Percentiles rank a stretch among this genome's conserved stretches.
These are phyloP conservation scores for Linurgus olivaceus DNA, from an alignment of 2,797 vertebrate genomes.

Conservation along the genomic window DNA sequence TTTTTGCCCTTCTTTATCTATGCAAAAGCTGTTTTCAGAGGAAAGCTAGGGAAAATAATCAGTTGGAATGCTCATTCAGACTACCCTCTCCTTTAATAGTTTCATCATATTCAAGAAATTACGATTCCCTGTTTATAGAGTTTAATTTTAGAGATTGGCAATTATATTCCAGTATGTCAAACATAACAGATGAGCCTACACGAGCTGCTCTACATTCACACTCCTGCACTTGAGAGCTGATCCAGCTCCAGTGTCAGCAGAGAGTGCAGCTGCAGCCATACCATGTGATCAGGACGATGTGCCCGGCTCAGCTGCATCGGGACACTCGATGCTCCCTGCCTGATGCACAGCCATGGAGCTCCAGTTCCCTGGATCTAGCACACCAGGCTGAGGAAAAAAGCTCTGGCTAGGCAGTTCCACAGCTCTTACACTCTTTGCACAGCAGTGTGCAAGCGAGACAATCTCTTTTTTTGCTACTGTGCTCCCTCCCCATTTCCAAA, in stretches of 20 bases:
- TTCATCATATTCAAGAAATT: neutral
- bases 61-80: neutral
- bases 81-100: neutral
- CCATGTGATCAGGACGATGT: neutral
- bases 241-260: neutral
- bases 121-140: neutral
- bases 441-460: neutral
- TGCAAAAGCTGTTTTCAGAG: neutral
- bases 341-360: neutral
- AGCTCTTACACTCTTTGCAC: neutral
- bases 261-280: neutral
- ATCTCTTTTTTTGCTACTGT: neutral
- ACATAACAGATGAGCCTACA: neutral
- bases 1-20: neutral
- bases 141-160: neutral
- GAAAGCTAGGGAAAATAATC: neutral
- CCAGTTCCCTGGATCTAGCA: neutral
- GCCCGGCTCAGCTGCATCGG: neutral
- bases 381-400: neutral
- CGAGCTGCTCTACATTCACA: neutral
- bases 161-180: neutral
- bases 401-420: neutral
- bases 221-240: neutral
- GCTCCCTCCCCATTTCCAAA: neutral
- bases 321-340: neutral